Base-by-base conservation (phyloP, 2,888 invertebrate species). In the Patella pellucida region DNA sequence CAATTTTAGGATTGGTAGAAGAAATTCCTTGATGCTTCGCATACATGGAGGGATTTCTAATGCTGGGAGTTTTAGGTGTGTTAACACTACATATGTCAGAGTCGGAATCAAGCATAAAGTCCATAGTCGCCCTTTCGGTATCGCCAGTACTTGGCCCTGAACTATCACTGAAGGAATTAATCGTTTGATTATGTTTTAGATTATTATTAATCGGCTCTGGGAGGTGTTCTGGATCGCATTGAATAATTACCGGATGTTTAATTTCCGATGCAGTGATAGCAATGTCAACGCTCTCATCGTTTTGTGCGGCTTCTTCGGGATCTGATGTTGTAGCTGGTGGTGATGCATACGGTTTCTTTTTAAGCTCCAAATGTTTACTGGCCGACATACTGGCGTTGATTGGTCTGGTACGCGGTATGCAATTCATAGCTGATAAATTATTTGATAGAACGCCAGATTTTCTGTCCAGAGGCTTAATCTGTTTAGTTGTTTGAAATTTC, bases 321-420 rank as follows among this genome's bases (percentile, higher is more conserved):
- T 62, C 23, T 19, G 23, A 62, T 41, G 41, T 41, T 41, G 41
- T 41, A 9, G 9, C 41, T 41, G 41, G 41, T 9, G 41, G 41
- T 41, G 41, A 41, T 41, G 7, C 41, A 41, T 41, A 41, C 4
- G 23, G 19, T 19, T 23, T 19, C 19, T 3, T 19, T 62, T 15
- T 19, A 12, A 11, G 19, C 19, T 62, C 62, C 19, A 62, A 19
- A 1, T 62, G 62, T 23, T 62, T 62, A 19, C 19, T 62, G 23
- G 62, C 23, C 19, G 62, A 62, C 62, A 62, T 62, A 62, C 62
- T 62, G 2, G 62, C 62, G 19, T 62, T 62, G 62, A 62, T 62
- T 19, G 62, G 62, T 14, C 62, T 19, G 19, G 62, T 9, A 3
- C 62, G 62, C 23, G 62, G 62, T 11, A 23, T 62, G 19, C 14